These are phyloP conservation scores for Mergus octosetaceus DNA, from an alignment of 2,797 vertebrate species.

Conservation along the genomic window DNA sequence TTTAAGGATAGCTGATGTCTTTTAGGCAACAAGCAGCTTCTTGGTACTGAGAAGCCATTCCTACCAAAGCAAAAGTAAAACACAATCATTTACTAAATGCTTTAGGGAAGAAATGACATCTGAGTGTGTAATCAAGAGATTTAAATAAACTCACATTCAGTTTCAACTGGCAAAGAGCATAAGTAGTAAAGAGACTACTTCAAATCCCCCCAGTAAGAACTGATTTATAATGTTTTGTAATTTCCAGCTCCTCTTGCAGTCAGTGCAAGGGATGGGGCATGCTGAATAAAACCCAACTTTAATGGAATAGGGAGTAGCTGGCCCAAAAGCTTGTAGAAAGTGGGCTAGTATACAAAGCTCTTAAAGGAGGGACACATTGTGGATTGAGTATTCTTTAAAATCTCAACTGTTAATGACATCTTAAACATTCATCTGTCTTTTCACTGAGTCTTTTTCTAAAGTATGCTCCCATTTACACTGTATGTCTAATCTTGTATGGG, in stretches of 20 bases:
- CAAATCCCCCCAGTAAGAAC: neutral
- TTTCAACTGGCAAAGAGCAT: neutral
- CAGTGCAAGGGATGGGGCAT: neutral
- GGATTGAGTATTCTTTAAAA: neutral
- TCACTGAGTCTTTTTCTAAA: neutral
- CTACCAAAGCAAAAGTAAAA: constrained; percentile 21
- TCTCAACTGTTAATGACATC: neutral
- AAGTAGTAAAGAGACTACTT: neutral
- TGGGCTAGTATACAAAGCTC: neutral
- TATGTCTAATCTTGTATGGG: neutral
- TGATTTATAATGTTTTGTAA: neutral
- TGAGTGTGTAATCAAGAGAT: neutral
- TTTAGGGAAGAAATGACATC: constrained; percentile 38
- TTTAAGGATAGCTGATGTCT: constrained; percentile 36
- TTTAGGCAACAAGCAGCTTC: constrained; percentile 13
- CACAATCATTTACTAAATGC: neutral
- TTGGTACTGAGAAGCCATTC: constrained; percentile 44
- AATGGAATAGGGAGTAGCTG: neutral
- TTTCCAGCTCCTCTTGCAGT: neutral
- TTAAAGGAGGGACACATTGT: neutral
- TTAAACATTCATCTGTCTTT: constrained; percentile 7
- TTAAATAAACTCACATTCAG: constrained; percentile 3
- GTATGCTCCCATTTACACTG: neutral
- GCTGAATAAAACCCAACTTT: neutral
- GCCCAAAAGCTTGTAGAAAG: neutral